A percentile compares a stretch with the other conserved stretches of the same genome.
phyloP scores from a whole-genome alignment of 1,140 invertebrate genomes.

The Orius insidiosus region DNA sequence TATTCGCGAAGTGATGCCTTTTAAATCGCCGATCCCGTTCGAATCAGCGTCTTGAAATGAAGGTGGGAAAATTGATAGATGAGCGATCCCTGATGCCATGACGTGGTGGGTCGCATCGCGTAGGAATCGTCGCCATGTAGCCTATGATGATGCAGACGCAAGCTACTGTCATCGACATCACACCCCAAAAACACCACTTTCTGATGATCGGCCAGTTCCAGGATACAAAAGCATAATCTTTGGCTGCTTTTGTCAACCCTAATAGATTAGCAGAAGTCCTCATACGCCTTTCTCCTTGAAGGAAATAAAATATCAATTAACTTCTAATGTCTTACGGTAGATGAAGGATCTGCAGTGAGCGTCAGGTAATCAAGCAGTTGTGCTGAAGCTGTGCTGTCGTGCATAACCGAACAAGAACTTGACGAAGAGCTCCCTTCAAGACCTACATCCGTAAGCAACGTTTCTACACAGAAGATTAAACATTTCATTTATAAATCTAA shows the following conservation, averaged over 20 bases:
- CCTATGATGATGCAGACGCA: slow-evolving; percentile 50
- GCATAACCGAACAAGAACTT: slow-evolving; percentile 29
- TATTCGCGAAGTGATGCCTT: slow-evolving; percentile 42
- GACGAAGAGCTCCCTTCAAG: slow-evolving; percentile 24
- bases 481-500: background rate
- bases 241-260: slow-evolving; percentile 36
- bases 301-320: slow-evolving; percentile 7
- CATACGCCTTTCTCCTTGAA: slow-evolving; percentile 33
- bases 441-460: background rate
- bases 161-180: slow-evolving; percentile 44
- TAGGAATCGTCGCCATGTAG: slow-evolving; percentile 49
- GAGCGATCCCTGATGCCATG: slow-evolving; percentile 65
- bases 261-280: slow-evolving; percentile 33
- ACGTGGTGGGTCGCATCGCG: slow-evolving; percentile 42
- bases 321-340: background rate
- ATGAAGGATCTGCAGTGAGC: slow-evolving; percentile 1
- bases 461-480: background rate
- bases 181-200: slow-evolving; percentile 48
- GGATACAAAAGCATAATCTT: slow-evolving; percentile 47
- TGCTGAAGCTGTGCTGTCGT: slow-evolving; percentile 27
- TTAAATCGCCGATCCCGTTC: slow-evolving; percentile 56
- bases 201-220: slow-evolving; percentile 68
- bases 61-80: slow-evolving; percentile 70
- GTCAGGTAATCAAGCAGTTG: slow-evolving; percentile 25
- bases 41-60: slow-evolving; percentile 58